A percentile compares a stretch with the other conserved stretches of the same genome.
Evolutionary conservation across 2,113 vertebrate genomes (phyloP).

Genomic region (Chroicocephalus ridibundus): DNA sequence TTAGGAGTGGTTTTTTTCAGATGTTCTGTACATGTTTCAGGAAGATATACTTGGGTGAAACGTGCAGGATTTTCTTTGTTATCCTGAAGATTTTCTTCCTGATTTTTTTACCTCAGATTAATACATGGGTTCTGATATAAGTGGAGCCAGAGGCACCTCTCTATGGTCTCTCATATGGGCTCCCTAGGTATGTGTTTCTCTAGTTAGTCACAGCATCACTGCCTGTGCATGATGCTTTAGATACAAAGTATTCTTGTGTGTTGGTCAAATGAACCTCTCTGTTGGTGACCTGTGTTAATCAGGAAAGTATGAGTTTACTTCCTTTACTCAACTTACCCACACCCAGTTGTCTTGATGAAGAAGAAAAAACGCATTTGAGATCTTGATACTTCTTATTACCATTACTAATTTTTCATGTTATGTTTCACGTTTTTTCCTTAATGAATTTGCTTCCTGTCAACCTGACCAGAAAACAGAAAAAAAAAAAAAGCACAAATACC

Average conservation of each 20-base stretch:
- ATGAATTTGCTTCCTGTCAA: neutral
- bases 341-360: neutral
- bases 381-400: neutral
- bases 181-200: neutral
- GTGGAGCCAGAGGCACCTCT: neutral
- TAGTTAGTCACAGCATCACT: neutral
- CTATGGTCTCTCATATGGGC: accelerated
- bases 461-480: neutral
- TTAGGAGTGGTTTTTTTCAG: neutral
- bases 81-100: neutral
- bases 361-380: neutral
- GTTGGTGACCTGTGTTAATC: neutral
- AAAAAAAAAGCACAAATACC: neutral
- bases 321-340: neutral
- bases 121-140: accelerated
- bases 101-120: neutral
- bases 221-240: neutral
- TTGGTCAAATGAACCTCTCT: neutral
- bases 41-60: neutral
- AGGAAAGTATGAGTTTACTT: neutral
- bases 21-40: neutral
- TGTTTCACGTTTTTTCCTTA: neutral
- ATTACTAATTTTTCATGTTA: neutral
- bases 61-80: neutral
- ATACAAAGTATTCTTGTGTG: neutral